Evolutionary conservation across 2,113 vertebrate species (phyloP).

Genomic region (Catharus bicknelli): DNA sequence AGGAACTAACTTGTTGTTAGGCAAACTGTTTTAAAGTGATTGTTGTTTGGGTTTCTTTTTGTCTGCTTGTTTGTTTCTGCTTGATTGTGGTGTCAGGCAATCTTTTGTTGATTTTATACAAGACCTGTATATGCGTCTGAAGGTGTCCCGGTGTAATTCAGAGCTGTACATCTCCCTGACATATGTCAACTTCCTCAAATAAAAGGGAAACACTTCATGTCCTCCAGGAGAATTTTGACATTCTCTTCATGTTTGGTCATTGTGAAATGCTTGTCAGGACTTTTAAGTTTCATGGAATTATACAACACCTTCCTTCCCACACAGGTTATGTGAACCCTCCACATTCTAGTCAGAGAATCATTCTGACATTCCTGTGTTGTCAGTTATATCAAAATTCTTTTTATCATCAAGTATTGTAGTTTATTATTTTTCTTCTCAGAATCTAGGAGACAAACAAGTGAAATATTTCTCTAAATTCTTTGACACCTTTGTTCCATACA

Average conservation of each 20-base stretch:
- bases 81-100: not conserved
- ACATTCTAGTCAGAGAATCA: not conserved
- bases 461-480: conserved; percentile 8
- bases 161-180: not conserved
- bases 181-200: not conserved
- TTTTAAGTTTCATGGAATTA: not conserved
- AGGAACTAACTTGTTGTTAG: not conserved
- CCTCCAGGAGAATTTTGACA: not conserved
- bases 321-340: not conserved
- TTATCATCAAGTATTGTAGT: not conserved
- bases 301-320: not conserved
- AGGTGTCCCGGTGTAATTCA: not conserved
- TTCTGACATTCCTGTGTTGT: not conserved
- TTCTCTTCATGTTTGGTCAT: not conserved
- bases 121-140: not conserved
- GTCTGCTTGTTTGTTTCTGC: not conserved
- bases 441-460: not conserved
- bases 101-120: not conserved
- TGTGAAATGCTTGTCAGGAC: not conserved
- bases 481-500: not conserved
- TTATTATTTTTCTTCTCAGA: not conserved
- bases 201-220: not conserved
- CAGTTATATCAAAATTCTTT: not conserved
- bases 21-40: not conserved
- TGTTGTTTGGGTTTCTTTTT: not conserved